These are phyloP conservation scores for Polypedilum vanderplanki DNA, from an alignment of 1,140 invertebrate species.

Conservation along the genomic window DNA sequence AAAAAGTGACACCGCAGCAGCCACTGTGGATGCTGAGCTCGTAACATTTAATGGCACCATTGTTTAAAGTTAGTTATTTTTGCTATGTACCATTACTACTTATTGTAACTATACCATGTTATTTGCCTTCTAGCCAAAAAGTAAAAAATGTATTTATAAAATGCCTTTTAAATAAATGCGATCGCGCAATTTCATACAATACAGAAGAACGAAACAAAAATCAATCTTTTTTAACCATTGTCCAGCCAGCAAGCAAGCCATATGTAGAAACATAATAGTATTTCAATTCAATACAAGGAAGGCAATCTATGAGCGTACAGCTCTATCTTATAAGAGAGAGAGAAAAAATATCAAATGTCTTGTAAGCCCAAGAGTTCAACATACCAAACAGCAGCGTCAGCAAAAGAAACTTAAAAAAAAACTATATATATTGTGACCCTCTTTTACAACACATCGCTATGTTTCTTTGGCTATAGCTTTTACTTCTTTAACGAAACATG, in stretches of 20 bases:
- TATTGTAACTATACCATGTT: too few relatives aligned
- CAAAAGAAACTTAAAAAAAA: not conserved
- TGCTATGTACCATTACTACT: too few relatives aligned
- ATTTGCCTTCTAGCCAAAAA: too few relatives aligned
- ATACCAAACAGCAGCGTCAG: slow-evolving; percentile 9
- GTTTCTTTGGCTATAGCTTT: not conserved
- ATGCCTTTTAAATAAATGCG: too few relatives aligned
- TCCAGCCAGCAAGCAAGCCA: not conserved
- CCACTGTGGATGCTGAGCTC: too few relatives aligned
- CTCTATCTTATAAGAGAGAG: not conserved
- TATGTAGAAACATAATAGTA: not conserved
- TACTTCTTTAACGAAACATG: not conserved
- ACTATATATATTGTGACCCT: not conserved
- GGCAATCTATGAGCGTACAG: not conserved
- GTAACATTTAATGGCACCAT: too few relatives aligned
- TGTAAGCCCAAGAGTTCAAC: not conserved
- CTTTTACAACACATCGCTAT: not conserved
- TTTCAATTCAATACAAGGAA: not conserved
- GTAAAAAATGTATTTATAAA: too few relatives aligned
- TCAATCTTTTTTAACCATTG: too few relatives aligned
- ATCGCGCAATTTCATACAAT: too few relatives aligned
- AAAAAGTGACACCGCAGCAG: too few relatives aligned
- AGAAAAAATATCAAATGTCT: not conserved
- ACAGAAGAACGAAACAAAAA: too few relatives aligned
- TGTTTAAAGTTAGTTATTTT: too few relatives aligned